Evolutionary conservation across 2,888 invertebrate species (phyloP).

Genomic region (Amblyteles armatorius): DNA sequence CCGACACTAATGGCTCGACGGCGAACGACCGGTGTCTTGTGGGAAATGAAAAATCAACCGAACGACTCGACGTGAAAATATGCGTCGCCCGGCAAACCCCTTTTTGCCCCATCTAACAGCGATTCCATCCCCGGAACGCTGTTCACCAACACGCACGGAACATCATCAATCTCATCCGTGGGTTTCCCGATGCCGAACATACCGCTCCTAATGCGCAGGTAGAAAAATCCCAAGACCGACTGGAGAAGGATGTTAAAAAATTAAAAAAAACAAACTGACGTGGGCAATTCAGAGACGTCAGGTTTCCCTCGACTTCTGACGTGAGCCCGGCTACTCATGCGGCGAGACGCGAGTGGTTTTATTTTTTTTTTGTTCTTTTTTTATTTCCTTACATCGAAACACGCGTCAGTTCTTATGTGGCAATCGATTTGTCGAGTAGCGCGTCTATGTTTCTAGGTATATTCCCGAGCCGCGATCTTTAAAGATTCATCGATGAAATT

Average conservation of each 20-base stretch:
- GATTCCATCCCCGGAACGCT: conserved; percentile 17
- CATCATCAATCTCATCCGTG: conserved; percentile 43
- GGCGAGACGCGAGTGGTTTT: conserved; percentile 29
- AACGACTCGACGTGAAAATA: conserved; percentile 65
- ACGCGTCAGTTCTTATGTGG: conserved; percentile 27
- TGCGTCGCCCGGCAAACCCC: conserved; percentile 25
- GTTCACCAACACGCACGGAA: conserved; percentile 36
- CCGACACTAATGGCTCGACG: neutral
- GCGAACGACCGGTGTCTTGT: conserved; percentile 63
- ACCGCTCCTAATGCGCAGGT: conserved; percentile 42
- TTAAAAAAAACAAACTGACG: conserved; percentile 31
- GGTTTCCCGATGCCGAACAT: conserved; percentile 9
- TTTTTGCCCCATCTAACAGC: conserved; percentile 4
- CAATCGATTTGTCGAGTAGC: conserved; percentile 39
- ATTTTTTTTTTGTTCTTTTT: neutral
- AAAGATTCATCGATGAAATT: conserved; percentile 44
- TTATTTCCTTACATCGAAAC: conserved; percentile 18
- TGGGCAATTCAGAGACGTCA: conserved; percentile 50
- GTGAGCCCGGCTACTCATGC: conserved; percentile 44
- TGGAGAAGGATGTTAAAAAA: neutral
- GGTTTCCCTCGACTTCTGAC: conserved; percentile 49
- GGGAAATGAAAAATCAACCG: conserved; percentile 62
- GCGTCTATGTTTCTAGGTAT: neutral
- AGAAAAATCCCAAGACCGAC: conserved; percentile 35
- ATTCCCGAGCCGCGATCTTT: neutral